Percentiles rank a stretch among this genome's conserved stretches.
Conservation (phyloP, 2,113 vertebrate species). For the Microtus ochrogaster region DNA sequence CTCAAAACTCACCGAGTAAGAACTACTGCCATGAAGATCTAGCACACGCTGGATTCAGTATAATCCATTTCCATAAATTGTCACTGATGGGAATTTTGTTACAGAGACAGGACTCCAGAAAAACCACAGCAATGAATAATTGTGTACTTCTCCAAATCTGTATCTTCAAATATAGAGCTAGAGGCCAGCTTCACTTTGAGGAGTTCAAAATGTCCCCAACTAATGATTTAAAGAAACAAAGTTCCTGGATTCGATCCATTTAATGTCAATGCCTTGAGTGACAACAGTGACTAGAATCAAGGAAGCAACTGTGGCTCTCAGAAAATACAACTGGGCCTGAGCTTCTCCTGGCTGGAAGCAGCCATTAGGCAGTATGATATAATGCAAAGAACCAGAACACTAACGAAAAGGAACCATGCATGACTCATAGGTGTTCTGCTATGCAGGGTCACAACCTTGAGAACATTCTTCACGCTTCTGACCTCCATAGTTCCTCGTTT, state of each 20-base stretch:
- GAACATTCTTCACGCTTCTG: not conserved
- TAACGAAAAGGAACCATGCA: not conserved
- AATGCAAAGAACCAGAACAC: not conserved
- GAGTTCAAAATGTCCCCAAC: conserved; percentile 3
- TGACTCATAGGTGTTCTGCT: not conserved
- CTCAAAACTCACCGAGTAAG: not conserved
- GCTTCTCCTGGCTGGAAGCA: not conserved
- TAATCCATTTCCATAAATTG: not conserved
- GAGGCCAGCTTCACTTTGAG: conserved; percentile 27
- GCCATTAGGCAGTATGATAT: not conserved
- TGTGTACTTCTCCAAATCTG: not conserved
- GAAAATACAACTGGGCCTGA: not conserved
- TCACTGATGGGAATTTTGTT: not conserved
- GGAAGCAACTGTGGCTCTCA: conserved; percentile 30
- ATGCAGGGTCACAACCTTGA: not conserved
- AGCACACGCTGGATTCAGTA: not conserved
- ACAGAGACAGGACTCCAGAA: conserved; percentile 9
- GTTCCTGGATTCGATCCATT: not conserved
- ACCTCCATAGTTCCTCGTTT: conserved; percentile 19
- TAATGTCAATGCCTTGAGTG: not conserved
- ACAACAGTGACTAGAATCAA: not conserved
- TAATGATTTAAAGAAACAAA: conserved; percentile 63
- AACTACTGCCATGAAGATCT: not conserved
- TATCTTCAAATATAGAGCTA: not conserved
- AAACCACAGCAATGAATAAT: conserved; percentile 4